phyloP scores from a whole-genome alignment of 2,113 vertebrate species.

The Orientallactaga bullata region DNA sequence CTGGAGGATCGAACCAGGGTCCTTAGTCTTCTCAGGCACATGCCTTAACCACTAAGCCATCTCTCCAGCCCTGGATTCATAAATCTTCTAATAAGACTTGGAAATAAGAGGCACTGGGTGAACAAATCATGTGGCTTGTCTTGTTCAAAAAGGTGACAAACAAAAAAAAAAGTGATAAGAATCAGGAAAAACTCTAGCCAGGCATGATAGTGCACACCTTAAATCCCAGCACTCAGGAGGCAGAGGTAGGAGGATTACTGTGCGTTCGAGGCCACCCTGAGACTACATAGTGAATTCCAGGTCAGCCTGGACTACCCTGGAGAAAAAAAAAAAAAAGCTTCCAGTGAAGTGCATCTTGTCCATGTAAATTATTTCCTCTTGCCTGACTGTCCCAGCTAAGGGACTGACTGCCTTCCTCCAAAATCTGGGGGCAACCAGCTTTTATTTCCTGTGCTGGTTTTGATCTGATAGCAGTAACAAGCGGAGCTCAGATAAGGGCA shows the following conservation, averaged over 20 bases:
- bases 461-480: background rate
- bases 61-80: too few relatives aligned
- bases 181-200: background rate
- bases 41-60: too few relatives aligned
- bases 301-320: too few relatives aligned
- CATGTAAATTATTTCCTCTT: background rate
- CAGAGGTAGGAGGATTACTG: too few relatives aligned
- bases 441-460: background rate
- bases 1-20: too few relatives aligned
- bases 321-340: background rate
- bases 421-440: background rate
- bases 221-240: too few relatives aligned
- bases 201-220: too few relatives aligned
- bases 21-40: too few relatives aligned
- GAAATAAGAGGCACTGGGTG: background rate
- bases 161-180: background rate
- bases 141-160: too few relatives aligned
- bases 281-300: too few relatives aligned
- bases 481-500: accelerated
- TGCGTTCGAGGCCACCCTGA: too few relatives aligned
- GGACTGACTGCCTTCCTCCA: background rate
- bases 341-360: background rate
- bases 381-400: background rate
- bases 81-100: background rate
- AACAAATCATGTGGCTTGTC: background rate